Evolutionary conservation across 2,113 vertebrate genomes (phyloP).

Genomic region (Psettodes erumei): DNA sequence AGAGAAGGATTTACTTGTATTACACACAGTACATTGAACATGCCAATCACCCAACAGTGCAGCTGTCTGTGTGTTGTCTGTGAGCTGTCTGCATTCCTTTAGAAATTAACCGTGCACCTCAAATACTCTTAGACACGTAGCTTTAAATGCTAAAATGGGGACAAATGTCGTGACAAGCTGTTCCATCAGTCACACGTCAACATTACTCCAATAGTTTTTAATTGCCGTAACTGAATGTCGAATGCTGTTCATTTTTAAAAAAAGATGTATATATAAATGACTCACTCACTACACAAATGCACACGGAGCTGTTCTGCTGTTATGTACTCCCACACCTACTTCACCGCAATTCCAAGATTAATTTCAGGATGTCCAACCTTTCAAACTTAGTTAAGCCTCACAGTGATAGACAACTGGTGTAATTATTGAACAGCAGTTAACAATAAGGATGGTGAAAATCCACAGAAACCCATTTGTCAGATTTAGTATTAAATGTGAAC

Average conservation of each 20-base stretch:
- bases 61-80: conserved; percentile 74
- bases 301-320: conserved; percentile 24
- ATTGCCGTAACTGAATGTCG: conserved; percentile 66
- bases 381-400: conserved; percentile 13
- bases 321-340: conserved; percentile 12
- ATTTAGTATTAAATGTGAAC: background rate
- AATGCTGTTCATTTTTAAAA: conserved; percentile 38
- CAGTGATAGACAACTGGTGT: conserved; percentile 10
- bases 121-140: conserved; percentile 63
- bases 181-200: conserved; percentile 59
- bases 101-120: conserved; percentile 69
- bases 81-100: conserved; percentile 76
- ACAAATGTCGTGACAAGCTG: conserved; percentile 70
- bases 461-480: conserved; percentile 1
- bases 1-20: conserved; percentile 76
- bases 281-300: conserved; percentile 28
- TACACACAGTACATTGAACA: conserved; percentile 77
- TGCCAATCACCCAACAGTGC: conserved; percentile 73
- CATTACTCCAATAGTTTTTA: conserved; percentile 61
- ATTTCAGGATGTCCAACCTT: conserved; percentile 34
- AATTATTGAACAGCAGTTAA: conserved; percentile 8
- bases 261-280: conserved; percentile 43
- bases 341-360: conserved; percentile 37
- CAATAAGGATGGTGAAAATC: background rate
- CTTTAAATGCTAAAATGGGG: conserved; percentile 59